phyloP scores from a whole-genome alignment of 2,113 vertebrate species.

The Limnothrissa miodon region DNA sequence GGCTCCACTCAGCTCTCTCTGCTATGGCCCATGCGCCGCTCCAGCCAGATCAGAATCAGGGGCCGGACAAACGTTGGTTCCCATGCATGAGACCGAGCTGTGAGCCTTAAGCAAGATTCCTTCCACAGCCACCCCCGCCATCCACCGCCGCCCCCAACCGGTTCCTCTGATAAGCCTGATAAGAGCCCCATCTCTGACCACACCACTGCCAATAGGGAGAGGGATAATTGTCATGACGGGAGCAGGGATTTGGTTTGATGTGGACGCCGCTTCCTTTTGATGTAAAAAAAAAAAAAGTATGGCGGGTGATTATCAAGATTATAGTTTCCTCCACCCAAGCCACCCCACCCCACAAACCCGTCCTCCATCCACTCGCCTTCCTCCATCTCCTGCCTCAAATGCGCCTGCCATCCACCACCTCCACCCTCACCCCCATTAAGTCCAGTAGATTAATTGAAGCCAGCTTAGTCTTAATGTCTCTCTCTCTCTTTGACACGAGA shows the following conservation, averaged over 20 bases:
- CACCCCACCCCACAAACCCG: slow-evolving; percentile 16
- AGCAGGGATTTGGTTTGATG: slow-evolving; percentile 54
- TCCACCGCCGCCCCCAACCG: not conserved
- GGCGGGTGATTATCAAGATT: slow-evolving; percentile 64
- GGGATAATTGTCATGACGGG: slow-evolving; percentile 52
- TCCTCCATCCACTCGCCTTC: slow-evolving; percentile 25
- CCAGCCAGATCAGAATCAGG: not conserved
- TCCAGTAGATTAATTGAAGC: slow-evolving; percentile 65
- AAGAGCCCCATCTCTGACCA: slow-evolving; percentile 49
- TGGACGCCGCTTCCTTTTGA: slow-evolving; percentile 61
- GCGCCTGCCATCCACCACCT: slow-evolving; percentile 16
- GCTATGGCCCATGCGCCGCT: not conserved
- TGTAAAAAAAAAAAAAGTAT: slow-evolving; percentile 62
- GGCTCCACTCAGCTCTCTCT: not conserved
- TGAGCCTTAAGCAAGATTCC: not conserved
- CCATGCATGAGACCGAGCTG: not conserved
- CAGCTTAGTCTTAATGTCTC: slow-evolving; percentile 57
- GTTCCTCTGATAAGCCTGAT: slow-evolving; percentile 39
- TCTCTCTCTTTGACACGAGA: slow-evolving; percentile 35
- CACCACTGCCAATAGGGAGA: slow-evolving; percentile 51
- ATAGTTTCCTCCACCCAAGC: slow-evolving; percentile 44
- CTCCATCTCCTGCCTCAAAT: slow-evolving; percentile 49
- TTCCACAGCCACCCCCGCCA: not conserved
- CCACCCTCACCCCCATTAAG: slow-evolving; percentile 53
- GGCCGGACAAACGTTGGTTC: not conserved